Conservation (phyloP, 1,140 invertebrate genomes). For the Pollicipes pollicipes region DNA sequence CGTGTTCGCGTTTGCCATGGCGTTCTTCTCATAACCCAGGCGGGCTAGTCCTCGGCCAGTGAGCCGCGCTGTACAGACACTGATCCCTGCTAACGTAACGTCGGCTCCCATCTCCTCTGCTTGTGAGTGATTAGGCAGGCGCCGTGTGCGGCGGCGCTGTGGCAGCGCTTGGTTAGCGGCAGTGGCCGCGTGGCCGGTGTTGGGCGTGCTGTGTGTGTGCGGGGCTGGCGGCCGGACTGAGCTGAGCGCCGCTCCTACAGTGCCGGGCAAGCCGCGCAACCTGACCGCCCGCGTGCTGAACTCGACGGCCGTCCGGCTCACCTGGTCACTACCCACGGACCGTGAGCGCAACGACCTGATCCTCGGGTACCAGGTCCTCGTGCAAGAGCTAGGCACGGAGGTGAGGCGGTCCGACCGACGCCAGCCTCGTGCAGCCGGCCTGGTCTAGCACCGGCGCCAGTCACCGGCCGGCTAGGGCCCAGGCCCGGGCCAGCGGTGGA, state of each 20-base stretch:
- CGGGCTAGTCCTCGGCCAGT: background rate
- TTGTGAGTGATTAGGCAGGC: too few species aligned
- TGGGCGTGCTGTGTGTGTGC: too few species aligned
- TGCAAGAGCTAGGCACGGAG: conserved; percentile 59
- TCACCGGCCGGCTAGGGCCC: too few species aligned
- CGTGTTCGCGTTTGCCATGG: background rate
- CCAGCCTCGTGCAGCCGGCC: too few species aligned
- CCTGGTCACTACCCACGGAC: conserved; percentile 73
- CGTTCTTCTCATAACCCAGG: background rate
- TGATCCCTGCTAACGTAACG: background rate
- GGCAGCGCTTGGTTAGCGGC: too few species aligned
- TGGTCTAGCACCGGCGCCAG: too few species aligned
- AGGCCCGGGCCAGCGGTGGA: too few species aligned
- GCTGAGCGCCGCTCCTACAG: too few species aligned
- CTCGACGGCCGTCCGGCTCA: conserved; percentile 77
- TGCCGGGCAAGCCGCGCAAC: conserved; percentile 85
- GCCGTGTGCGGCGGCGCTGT: too few species aligned
- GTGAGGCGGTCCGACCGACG: conserved; percentile 28
- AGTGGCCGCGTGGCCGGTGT: too few species aligned
- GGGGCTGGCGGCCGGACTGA: conserved; percentile 7
- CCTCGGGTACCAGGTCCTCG: conserved; percentile 85
- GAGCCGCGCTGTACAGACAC: background rate
- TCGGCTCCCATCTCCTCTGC: too few species aligned
- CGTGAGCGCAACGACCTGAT: conserved; percentile 92
- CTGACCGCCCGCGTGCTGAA: conserved; percentile 71